Conservation (phyloP, 2,888 invertebrate species). For the Ichneumoninae sp. region DNA sequence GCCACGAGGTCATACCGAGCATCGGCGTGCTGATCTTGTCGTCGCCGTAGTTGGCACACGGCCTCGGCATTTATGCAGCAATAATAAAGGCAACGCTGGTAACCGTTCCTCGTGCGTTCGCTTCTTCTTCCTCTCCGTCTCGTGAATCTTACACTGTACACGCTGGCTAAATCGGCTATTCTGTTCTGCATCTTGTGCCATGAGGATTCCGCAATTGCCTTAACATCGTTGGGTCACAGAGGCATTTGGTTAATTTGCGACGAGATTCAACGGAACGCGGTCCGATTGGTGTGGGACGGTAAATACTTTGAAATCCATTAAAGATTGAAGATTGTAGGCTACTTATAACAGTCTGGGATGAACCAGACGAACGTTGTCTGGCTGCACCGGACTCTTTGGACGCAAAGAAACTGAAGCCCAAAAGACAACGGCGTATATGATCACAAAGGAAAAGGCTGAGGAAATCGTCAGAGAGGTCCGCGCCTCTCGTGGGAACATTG, state of each 20-base stretch:
- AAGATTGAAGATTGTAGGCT: neutral
- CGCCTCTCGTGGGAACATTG: slow-evolving; percentile 42
- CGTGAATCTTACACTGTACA: slow-evolving; percentile 19
- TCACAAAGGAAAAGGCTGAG: slow-evolving; percentile 4
- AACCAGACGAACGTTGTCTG: neutral
- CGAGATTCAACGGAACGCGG: no score
- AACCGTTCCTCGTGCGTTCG: slow-evolving; percentile 33
- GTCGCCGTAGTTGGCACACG: slow-evolving; percentile 69
- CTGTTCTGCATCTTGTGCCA: slow-evolving; percentile 4
- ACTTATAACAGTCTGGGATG: neutral
- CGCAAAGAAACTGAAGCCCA: neutral
- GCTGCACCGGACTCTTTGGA: neutral
- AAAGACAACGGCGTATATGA: neutral
- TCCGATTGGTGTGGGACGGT: neutral
- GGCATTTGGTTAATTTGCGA: neutral
- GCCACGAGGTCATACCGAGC: slow-evolving; percentile 65
- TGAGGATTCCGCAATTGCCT: neutral
- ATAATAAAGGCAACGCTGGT: slow-evolving; percentile 67
- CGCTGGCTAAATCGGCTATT: neutral
- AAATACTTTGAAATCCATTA: neutral
- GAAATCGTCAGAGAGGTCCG: slow-evolving; percentile 10
- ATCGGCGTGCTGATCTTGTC: slow-evolving; percentile 57
- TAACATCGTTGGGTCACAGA: neutral
- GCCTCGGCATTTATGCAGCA: slow-evolving; percentile 68
- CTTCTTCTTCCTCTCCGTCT: slow-evolving; percentile 51